These are phyloP conservation scores for Orgyia antiqua DNA, from an alignment of 2,888 invertebrate species.

Conservation along the genomic window DNA sequence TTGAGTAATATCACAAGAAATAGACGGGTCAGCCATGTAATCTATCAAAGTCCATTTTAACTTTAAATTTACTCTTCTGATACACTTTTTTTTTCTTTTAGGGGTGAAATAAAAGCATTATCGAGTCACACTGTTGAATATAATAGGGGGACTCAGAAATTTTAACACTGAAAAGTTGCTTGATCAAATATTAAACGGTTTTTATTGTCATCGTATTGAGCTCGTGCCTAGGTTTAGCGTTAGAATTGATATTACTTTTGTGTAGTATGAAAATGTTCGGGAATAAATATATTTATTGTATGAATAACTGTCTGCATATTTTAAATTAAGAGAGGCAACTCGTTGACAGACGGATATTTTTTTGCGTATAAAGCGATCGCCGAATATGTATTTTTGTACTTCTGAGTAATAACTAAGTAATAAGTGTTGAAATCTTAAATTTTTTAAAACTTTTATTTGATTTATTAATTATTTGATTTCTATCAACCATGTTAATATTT, in stretches of 20 bases:
- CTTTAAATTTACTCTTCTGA: constrained; percentile 66
- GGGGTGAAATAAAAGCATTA: constrained; percentile 66
- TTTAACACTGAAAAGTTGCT: constrained; percentile 64
- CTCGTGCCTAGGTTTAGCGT: constrained; percentile 13
- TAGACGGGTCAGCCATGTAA: constrained; percentile 56
- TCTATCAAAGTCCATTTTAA: constrained; percentile 73
- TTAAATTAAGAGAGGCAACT: too few species aligned
- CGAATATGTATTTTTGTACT: too few species aligned
- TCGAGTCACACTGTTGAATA: constrained; percentile 59
- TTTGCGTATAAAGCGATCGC: too few species aligned
- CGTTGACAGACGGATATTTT: too few species aligned
- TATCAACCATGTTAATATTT: too few species aligned
- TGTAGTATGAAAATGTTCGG: not conserved
- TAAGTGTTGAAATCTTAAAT: too few species aligned
- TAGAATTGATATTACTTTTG: not conserved
- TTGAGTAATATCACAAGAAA: constrained; percentile 56
- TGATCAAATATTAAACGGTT: constrained; percentile 55
- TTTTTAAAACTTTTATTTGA: too few species aligned
- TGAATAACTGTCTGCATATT: too few species aligned
- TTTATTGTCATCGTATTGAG: constrained; percentile 36
- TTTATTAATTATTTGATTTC: too few species aligned
- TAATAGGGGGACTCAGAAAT: constrained; percentile 50
- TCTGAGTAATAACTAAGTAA: too few species aligned
- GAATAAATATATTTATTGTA: too few species aligned
- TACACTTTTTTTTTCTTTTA: constrained; percentile 54